Percentiles rank a stretch among this genome's conserved stretches.
Evolutionary conservation across 2,888 invertebrate species (phyloP).

Genomic region (Patella pellucida): DNA sequence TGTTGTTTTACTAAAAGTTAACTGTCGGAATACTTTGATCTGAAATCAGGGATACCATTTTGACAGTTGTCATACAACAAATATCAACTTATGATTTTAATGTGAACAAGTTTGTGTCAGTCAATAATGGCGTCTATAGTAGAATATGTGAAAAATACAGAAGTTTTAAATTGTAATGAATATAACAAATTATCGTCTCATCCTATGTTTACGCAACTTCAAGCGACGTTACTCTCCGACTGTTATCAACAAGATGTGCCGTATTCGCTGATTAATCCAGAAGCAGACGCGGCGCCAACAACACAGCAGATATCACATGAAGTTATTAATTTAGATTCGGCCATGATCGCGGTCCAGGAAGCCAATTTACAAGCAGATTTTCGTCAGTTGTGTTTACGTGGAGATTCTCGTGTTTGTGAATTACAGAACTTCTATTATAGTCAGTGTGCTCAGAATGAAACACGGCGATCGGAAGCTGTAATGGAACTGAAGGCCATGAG

Average conservation of each 20-base stretch:
- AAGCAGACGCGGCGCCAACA: slow-evolving; percentile 13
- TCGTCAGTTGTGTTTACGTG: slow-evolving; percentile 46
- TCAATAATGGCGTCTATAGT: slow-evolving; percentile 31
- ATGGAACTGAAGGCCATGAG: slow-evolving; percentile 40
- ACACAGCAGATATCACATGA: slow-evolving; percentile 22
- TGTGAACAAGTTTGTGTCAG: too few species aligned
- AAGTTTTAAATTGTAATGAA: background rate
- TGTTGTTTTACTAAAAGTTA: too few species aligned
- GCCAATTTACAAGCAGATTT: slow-evolving; percentile 62
- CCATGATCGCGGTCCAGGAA: slow-evolving; percentile 58
- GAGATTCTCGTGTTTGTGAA: slow-evolving; percentile 51
- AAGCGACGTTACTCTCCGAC: slow-evolving; percentile 50
- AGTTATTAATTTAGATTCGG: slow-evolving; percentile 35
- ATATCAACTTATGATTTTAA: too few species aligned
- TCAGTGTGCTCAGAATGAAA: slow-evolving; percentile 54
- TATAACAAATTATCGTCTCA: slow-evolving; percentile 44
- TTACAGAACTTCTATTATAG: slow-evolving; percentile 57
- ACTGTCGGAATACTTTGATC: too few species aligned
- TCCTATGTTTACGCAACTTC: slow-evolving; percentile 61
- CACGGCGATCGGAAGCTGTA: slow-evolving; percentile 52
- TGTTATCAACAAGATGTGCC: slow-evolving; percentile 39
- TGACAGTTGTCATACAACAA: too few species aligned
- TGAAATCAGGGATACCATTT: too few species aligned
- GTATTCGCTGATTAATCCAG: slow-evolving; percentile 15
- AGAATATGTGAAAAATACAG: slow-evolving; percentile 10